Base-by-base conservation (phyloP, 2,797 vertebrate genomes). In the Melanotaenia maccullochi region DNA sequence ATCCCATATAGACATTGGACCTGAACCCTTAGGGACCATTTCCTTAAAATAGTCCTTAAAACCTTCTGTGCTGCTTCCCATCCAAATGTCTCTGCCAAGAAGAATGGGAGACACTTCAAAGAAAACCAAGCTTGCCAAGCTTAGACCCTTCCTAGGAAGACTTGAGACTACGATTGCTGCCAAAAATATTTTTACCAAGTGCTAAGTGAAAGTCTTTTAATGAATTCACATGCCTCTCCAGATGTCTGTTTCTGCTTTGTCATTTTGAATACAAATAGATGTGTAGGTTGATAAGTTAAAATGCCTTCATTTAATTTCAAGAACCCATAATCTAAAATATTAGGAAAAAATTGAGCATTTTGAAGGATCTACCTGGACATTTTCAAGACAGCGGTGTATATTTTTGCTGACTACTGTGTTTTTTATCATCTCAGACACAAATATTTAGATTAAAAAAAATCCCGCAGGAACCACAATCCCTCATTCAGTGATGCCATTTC, bases 321-420 rank as follows among this genome's bases (percentile, higher is more conserved):
- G 3, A 22, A 32, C 28, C 3, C 0, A 22, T n/a, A 33, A 30
- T 25, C 9, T 24, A 4, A 33, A 36, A 32, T 25, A 54, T 51
- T 40, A 33, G 5, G 61, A 40, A 33, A 30, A 55, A 8, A 5
- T 9, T 16, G 5, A 32, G 9, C 30, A 22, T 38, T 16, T n/a
- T 33, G 13, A 61, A 54, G 40, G 36, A 30, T 20, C 25, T 24
- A 59, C 28, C 24, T 32, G 8, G 38, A 55, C 35, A 44, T 73
- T 72, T 36, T 67, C 28, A 1, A 71, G 59, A 60, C 61, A 64
- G 60, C 40, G 55, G 38, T 66, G 70, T 82, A 61, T 78, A 73
- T 60, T 61, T 71, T 82, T 28, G 33, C 62, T 59, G 61, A 68
- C 61, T 59, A 55, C 52, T 55, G 64, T 33, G 56, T 59, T 60